phyloP scores from a whole-genome alignment of 2,113 vertebrate species.

The Oncorhynchus nerka region DNA sequence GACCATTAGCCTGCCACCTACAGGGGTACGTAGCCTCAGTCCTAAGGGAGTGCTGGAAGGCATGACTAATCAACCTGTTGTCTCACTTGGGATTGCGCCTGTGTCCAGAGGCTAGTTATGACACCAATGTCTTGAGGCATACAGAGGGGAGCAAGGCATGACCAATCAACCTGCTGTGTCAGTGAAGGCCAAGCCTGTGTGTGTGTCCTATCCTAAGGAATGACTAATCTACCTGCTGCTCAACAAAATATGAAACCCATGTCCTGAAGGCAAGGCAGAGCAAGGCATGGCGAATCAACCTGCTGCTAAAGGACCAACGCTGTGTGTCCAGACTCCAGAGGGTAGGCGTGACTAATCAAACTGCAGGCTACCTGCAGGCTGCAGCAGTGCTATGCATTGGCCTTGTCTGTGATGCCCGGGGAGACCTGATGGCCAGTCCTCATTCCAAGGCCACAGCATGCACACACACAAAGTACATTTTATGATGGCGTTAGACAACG shows the following conservation, averaged over 20 bases:
- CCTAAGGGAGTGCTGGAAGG: background rate
- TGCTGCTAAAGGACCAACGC: constrained; percentile 12
- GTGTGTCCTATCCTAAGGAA: background rate
- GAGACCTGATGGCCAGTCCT: constrained; percentile 52
- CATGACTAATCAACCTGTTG: background rate
- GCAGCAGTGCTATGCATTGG: constrained; percentile 29
- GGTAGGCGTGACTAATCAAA: constrained; percentile 24
- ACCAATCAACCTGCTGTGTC: constrained; percentile 25
- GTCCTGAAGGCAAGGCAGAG: constrained; percentile 7
- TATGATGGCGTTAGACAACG: too few species aligned
- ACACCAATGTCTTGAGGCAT: too few species aligned
- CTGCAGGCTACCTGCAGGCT: constrained; percentile 35
- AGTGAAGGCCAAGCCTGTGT: constrained; percentile 1
- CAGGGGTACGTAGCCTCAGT: background rate
- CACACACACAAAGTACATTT: background rate
- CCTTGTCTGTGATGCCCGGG: constrained; percentile 28
- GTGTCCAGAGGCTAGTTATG: too few species aligned
- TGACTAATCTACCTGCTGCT: background rate
- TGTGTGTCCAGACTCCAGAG: constrained; percentile 7
- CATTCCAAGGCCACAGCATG: constrained; percentile 40
- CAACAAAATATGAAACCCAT: background rate
- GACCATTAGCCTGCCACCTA: too few species aligned
- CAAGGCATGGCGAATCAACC: constrained; percentile 22
- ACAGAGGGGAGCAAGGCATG: background rate
- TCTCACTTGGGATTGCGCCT: too few species aligned